Conservation (phyloP, 53 echinoderm and acorn worm species). For the Antedon mediterranea region DNA sequence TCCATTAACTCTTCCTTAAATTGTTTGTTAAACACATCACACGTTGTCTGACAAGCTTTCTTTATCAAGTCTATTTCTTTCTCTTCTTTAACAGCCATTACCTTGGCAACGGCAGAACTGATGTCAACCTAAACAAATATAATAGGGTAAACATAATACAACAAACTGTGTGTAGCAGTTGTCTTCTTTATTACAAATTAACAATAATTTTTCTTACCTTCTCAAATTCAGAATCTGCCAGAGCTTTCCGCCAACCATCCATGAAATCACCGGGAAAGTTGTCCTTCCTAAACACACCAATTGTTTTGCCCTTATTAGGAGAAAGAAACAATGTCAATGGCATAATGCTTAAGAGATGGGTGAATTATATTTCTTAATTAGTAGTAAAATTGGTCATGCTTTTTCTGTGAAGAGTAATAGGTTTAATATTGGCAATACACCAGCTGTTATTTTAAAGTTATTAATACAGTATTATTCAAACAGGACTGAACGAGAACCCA, state of each 20-base stretch:
- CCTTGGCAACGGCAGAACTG: slow-evolving; percentile 52
- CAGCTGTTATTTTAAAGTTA: too few relatives aligned
- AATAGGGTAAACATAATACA: too few relatives aligned
- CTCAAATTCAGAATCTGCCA: slow-evolving; percentile 25
- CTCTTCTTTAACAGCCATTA: slow-evolving; percentile 94
- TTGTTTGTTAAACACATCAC: slow-evolving; percentile 92
- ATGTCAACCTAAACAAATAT: slow-evolving; percentile 46
- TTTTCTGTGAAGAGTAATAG: too few relatives aligned
- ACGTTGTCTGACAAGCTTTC: slow-evolving; percentile 83
- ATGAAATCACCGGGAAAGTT: slow-evolving; percentile 97
- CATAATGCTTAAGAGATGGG: too few relatives aligned
- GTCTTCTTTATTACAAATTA: background rate
- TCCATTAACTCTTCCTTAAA: slow-evolving; percentile 96
- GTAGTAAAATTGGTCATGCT: too few relatives aligned
- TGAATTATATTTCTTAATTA: too few relatives aligned
- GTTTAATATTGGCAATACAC: too few relatives aligned
- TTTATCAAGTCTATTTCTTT: slow-evolving; percentile 81
- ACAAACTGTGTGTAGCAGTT: too few relatives aligned
- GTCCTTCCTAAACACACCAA: slow-evolving; percentile 84
- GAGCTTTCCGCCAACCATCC: slow-evolving; percentile 73
- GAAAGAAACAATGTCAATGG: background rate
- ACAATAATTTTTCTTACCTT: slow-evolving; percentile 66
- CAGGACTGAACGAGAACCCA: too few relatives aligned
- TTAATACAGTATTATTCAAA: too few relatives aligned
- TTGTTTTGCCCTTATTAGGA: slow-evolving; percentile 53